Evolutionary conservation across 2,113 vertebrate genomes (phyloP).

Genomic region (Cochlearius cochlearius): DNA sequence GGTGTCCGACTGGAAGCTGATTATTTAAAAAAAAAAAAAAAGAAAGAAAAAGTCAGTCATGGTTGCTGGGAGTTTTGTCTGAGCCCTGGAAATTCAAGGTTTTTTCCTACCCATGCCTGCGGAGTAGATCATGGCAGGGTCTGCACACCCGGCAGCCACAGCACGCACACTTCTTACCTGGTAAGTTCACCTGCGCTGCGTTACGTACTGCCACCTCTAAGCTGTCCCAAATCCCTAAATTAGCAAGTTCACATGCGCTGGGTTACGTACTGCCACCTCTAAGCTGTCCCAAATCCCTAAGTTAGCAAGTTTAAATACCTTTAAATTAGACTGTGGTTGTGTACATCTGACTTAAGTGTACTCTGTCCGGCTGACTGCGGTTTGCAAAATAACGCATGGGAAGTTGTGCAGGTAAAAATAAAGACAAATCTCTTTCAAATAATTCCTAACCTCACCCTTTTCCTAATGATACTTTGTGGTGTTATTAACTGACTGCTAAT

Average conservation of each 20-base stretch:
- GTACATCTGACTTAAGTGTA: neutral
- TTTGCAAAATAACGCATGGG: neutral
- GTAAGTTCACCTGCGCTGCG: neutral
- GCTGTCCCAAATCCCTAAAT: neutral
- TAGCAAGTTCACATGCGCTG: neutral
- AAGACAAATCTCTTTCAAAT: neutral
- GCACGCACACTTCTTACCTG: neutral
- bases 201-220: neutral
- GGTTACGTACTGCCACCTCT: neutral
- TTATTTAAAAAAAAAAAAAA: neutral
- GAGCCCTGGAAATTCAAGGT: neutral
- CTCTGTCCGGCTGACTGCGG: neutral
- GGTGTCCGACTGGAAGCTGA: neutral
- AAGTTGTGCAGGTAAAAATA: neutral
- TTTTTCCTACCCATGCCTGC: neutral
- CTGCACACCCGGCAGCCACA: neutral
- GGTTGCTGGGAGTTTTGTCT: neutral
- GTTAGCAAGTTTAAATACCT: neutral
- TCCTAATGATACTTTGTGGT: neutral
- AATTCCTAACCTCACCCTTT: neutral
- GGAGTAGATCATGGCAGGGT: neutral
- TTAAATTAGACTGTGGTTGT: neutral
- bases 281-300: neutral
- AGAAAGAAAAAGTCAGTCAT: neutral
- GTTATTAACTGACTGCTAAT: neutral